phyloP scores from a whole-genome alignment of 2,797 vertebrate species.

The Sylvia borin region DNA sequence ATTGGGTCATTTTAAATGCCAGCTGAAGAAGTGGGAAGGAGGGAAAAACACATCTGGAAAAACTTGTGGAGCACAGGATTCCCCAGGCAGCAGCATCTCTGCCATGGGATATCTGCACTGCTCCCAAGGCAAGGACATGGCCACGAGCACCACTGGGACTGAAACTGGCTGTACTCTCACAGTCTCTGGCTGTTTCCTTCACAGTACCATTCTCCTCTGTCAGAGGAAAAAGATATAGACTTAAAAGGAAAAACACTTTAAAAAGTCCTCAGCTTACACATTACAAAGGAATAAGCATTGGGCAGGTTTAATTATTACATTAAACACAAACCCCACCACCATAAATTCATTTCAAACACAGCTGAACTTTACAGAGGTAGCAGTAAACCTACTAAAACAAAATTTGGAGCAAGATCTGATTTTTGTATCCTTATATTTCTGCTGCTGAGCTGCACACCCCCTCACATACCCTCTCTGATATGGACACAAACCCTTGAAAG shows the following conservation, averaged over 20 bases:
- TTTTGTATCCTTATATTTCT: not conserved
- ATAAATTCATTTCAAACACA: not conserved
- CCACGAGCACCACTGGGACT: not conserved
- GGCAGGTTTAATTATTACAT: not conserved
- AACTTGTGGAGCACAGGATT: not conserved
- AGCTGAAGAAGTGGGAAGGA: not conserved
- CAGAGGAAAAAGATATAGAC: not conserved
- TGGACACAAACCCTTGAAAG: not conserved
- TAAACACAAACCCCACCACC: not conserved
- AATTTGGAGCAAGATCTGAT: not conserved
- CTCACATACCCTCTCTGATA: not conserved
- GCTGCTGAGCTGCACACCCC: not conserved
- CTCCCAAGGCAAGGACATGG: not conserved
- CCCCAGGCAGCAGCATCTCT: not conserved
- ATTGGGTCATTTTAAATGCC: rapidly evolving
- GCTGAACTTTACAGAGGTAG: not conserved
- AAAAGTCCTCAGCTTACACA: not conserved
- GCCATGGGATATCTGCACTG: not conserved
- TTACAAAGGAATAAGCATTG: not conserved
- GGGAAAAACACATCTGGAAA: not conserved
- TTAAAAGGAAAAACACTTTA: not conserved
- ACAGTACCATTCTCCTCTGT: not conserved
- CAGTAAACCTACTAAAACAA: not conserved
- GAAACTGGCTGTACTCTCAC: not conserved
- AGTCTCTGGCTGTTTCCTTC: rapidly evolving